Base-by-base conservation (phyloP, 1,140 invertebrate genomes). In the Nixonia krombeini region DNA sequence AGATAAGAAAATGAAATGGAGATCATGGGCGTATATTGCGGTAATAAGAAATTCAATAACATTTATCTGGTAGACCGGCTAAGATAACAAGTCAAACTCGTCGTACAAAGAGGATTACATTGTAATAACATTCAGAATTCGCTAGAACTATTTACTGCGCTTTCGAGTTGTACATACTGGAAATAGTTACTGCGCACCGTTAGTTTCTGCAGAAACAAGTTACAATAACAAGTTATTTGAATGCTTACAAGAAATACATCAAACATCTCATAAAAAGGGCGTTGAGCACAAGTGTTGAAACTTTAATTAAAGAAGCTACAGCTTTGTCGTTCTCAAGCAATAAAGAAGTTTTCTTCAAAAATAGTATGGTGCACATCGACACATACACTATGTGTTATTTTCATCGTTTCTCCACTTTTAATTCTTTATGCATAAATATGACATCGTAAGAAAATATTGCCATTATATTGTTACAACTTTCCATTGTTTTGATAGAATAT, bases 121-220 rank as follows among this genome's bases (percentile, higher is more conserved):
- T 33, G 15, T 33, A 47, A 47, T 47, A 47, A 47, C 44, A 47
- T 33, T 47, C 28, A 29, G 26, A 18, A 47, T 47, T 47, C 44
- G 44, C 33, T 29, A 13, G 44, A 47, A 47, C 26, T 47, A 47
- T 47, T 47, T 47, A 47, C 44, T 47, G 44, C 29, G 13, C 29
- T 47, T 29, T 29, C 31, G 44, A 47, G 31, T 47, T 47, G 33
- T 47, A 47, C 29, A 47, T 33, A 33, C 33, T 47, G 44, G n/a
- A 47, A 33, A 1, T 18, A 31, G 44, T 31, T 45, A 31, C 16
- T 4, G 13, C n/a, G 29, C 21, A 8, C 44, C 44, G 44, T 47
- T 47, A 47, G 6, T 45, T 45, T 23, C 26, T 29, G 21, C 23
- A 29, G 25, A 45, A 45, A 45, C 26, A 31, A 7, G 35, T 38